Base-by-base conservation (phyloP, 1,140 invertebrate species). In the Diplogasteroides magnus region DNA sequence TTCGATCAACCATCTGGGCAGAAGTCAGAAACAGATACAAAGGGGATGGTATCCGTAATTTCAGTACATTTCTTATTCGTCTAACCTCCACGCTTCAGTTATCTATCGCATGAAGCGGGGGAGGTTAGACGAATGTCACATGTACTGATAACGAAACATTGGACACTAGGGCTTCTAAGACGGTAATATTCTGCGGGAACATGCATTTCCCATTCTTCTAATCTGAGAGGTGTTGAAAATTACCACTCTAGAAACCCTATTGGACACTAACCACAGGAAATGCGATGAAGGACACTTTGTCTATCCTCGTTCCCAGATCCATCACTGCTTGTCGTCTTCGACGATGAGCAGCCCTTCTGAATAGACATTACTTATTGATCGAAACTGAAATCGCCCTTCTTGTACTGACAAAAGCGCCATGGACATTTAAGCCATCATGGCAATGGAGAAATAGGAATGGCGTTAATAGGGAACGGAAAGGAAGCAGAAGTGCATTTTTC, bases 261-360 rank as follows among this genome's bases (percentile, higher is more conserved):
- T 61, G 28, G 2, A 28, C 14, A 66, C 60, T 48, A 19, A 71
- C 69, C 57, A 61, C 25, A 26, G 70, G 70, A 67, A 72, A 72
- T 23, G 48, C 64, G 28, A 62, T 61, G 28, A 72, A 72, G 2
- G 61, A 65, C 13, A 67, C 60, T 3, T 65, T 25, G 62, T 72
- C 70, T 26, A 72, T 31, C 27, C 62, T 72, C 26, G 64, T 61
- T 31, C 70, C 70, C 23, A 72, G 57, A 31, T 72, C 65, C 29
- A 67, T 6, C 19, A 72, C 25, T 37, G 29, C 19, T 23, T 55
- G 31, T 48, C 63, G 67, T 48, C 62, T 67, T 11, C 59, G 57
- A 0, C 57, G 31, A 64, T 72, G 63, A 14, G 70, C 59, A 28
- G 61, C 28, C 27, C 59, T 56, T 15, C 65, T 67, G 59, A 11